phyloP scores from a whole-genome alignment of 2,797 vertebrate genomes.

The Sarcoramphus papa region DNA sequence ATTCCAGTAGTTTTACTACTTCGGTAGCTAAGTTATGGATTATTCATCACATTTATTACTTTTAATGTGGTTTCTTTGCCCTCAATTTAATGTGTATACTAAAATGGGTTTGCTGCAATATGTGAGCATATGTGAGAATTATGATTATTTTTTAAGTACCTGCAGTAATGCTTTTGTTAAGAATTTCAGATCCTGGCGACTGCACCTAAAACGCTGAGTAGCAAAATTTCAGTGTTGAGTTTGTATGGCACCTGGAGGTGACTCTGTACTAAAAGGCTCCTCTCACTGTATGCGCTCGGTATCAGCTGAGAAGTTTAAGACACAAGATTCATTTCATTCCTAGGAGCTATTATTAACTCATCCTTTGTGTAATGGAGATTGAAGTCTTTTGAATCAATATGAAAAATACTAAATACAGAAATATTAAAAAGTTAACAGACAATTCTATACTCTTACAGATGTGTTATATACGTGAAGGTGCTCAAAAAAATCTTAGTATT shows the following conservation, averaged over 20 bases:
- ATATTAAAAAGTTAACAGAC: background rate
- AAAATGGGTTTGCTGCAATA: background rate
- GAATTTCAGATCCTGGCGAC: background rate
- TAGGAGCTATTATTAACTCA: background rate
- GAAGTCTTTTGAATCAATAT: background rate
- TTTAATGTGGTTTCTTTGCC: background rate
- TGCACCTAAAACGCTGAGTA: background rate
- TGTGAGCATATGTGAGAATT: accelerated
- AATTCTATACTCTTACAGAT: background rate
- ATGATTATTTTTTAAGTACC: background rate
- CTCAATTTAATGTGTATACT: background rate
- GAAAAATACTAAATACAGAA: background rate
- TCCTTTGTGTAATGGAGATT: background rate
- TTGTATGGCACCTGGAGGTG: background rate
- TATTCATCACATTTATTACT: background rate
- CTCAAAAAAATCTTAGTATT: background rate
- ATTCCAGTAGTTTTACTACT: background rate
- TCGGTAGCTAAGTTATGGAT: background rate
- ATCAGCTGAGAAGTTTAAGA: background rate
- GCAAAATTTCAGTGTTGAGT: background rate
- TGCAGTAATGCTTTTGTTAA: background rate
- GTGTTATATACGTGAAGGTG: background rate
- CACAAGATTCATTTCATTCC: background rate
- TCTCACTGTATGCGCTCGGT: background rate
- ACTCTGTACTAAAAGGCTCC: background rate